These are phyloP conservation scores for Pentalonia nigronervosa DNA, from an alignment of 1,140 invertebrate genomes.

Conservation along the genomic window DNA sequence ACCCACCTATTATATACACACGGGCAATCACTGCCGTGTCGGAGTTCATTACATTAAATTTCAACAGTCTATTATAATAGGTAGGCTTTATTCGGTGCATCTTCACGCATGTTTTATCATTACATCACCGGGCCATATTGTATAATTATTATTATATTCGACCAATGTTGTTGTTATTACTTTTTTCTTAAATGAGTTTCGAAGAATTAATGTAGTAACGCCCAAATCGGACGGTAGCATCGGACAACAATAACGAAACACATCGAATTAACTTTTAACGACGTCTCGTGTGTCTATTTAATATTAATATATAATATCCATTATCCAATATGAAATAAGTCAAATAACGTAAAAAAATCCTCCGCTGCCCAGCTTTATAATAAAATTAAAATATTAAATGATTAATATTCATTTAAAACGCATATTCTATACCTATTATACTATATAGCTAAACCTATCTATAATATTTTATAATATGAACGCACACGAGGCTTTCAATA, in stretches of 20 bases:
- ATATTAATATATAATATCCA: neutral
- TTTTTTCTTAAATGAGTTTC: slow-evolving; percentile 48
- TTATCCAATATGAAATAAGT: neutral
- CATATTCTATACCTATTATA: neutral
- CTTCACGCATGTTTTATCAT: slow-evolving; percentile 52
- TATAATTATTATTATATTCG: slow-evolving; percentile 42
- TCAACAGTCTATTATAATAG: neutral
- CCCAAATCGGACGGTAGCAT: slow-evolving; percentile 52
- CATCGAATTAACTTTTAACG: slow-evolving; percentile 16
- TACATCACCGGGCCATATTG: neutral
- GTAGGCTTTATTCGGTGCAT: slow-evolving; percentile 11
- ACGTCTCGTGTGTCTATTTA: neutral
- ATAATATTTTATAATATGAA: neutral
- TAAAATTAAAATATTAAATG: neutral
- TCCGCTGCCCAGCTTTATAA: neutral
- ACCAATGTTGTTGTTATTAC: slow-evolving; percentile 37
- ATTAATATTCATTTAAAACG: slow-evolving; percentile 22
- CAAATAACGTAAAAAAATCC: neutral
- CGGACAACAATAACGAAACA: slow-evolving; percentile 13
- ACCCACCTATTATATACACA: neutral
- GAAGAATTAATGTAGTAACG: neutral
- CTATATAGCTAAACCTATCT: neutral
- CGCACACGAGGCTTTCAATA: neutral
- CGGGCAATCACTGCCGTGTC: neutral
- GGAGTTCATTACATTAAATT: slow-evolving; percentile 34